Percentiles rank a stretch among this genome's conserved stretches.
Evolutionary conservation across 92 coral and sea anemone genomes (phyloP).

Genomic region (Porites lobata): DNA sequence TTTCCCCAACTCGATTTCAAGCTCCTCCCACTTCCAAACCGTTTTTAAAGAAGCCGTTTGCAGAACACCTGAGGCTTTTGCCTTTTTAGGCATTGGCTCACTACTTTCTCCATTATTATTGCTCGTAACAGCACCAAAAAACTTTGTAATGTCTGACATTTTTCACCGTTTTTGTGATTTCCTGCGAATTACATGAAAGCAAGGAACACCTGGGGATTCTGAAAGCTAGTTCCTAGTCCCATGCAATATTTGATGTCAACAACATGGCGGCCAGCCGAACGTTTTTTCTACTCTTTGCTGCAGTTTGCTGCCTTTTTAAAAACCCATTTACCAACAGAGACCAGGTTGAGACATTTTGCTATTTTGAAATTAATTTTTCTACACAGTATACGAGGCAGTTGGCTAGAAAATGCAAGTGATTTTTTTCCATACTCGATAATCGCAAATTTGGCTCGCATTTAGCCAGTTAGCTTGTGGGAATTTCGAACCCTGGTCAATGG

Average conservation of each 20-base stretch:
- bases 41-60: conserved; percentile 5
- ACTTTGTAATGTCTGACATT: conserved; percentile 2
- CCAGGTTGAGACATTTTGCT: conserved; percentile 20
- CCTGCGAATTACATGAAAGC: neutral
- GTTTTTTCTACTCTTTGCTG: neutral
- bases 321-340: conserved; percentile 33
- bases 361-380: conserved; percentile 15
- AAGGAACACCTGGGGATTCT: too few relatives aligned
- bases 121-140: too few relatives aligned
- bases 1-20: neutral
- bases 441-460: too few relatives aligned
- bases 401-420: too few relatives aligned
- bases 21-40: conserved; percentile 8
- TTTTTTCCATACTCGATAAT: too few relatives aligned
- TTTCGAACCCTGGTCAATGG: too few relatives aligned
- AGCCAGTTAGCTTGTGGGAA: too few relatives aligned
- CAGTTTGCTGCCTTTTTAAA: conserved; percentile 36
- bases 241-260: too few relatives aligned
- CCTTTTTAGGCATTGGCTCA: too few relatives aligned
- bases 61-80: neutral
- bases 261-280: too few relatives aligned
- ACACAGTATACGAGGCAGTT: neutral
- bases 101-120: neutral
- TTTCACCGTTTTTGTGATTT: conserved; percentile 21
- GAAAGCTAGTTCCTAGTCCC: too few relatives aligned